Percentiles rank a stretch among this genome's conserved stretches.
phyloP scores from a whole-genome alignment of 2,888 invertebrate species.

The Meiosimyza decipiens region DNA sequence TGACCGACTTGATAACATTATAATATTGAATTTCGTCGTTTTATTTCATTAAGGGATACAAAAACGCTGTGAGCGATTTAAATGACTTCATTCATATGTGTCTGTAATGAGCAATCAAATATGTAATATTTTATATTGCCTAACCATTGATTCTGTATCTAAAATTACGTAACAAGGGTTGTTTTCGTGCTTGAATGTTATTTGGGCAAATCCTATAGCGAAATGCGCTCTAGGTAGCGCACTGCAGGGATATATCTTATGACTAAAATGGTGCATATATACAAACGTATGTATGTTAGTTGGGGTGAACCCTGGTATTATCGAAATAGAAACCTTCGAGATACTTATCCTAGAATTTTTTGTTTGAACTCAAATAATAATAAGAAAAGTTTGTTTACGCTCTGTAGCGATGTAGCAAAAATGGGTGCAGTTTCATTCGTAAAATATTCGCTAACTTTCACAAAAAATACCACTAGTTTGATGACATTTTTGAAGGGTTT shows the following conservation, averaged over 20 bases:
- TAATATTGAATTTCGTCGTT: constrained; percentile 19
- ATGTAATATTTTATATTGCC: neutral
- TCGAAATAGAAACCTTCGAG: no score
- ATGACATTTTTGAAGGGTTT: no score
- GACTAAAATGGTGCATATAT: neutral
- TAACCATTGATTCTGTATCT: constrained; percentile 1
- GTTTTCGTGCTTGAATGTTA: neutral
- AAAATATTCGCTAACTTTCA: no score
- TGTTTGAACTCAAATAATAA: no score
- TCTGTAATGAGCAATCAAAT: constrained; percentile 9
- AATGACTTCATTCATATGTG: neutral
- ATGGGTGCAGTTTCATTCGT: no score
- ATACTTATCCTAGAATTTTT: no score
- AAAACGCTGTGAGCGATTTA: neutral
- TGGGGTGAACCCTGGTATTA: no score
- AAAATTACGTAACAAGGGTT: neutral
- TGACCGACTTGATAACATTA: constrained; percentile 31
- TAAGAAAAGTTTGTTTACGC: no score
- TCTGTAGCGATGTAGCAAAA: no score
- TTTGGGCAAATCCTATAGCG: neutral
- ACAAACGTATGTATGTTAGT: neutral
- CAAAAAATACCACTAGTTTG: no score
- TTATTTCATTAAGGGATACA: constrained; percentile 22
- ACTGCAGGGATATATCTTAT: neutral
- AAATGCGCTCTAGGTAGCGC: neutral